These are phyloP conservation scores for Danionella cerebrum DNA, from an alignment of 2,113 vertebrate species.

Conservation along the genomic window DNA sequence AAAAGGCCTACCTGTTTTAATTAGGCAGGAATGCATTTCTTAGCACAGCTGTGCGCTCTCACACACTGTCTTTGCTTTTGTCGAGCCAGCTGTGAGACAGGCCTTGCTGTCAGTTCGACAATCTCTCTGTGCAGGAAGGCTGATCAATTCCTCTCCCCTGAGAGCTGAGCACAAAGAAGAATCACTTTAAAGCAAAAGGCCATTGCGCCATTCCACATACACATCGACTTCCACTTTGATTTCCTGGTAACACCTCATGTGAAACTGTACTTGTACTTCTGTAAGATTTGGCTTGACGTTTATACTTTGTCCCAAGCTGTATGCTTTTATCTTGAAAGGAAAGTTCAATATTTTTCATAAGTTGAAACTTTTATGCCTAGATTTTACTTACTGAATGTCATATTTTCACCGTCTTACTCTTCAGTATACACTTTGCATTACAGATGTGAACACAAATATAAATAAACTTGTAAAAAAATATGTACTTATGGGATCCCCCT, in stretches of 20 bases:
- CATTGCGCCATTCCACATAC: background rate
- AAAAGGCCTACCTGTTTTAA: constrained; percentile 42
- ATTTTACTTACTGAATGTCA: too few relatives aligned
- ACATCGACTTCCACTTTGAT: background rate
- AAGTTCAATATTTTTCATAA: too few relatives aligned
- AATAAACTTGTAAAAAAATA: too few relatives aligned
- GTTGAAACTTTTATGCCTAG: too few relatives aligned
- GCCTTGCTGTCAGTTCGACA: constrained; percentile 37
- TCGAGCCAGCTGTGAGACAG: constrained; percentile 37
- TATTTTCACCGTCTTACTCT: too few relatives aligned
- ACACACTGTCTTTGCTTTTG: constrained; percentile 24
- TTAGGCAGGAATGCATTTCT: constrained; percentile 40
- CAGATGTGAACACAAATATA: too few relatives aligned
- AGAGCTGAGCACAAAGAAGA: constrained; percentile 8
- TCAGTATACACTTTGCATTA: too few relatives aligned
- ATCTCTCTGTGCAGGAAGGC: constrained; percentile 26
- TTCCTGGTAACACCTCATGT: background rate
- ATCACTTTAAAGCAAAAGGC: constrained; percentile 7
- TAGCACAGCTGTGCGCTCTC: constrained; percentile 38
- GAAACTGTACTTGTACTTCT: too few relatives aligned
- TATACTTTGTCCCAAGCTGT: too few relatives aligned
- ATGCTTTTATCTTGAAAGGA: too few relatives aligned
- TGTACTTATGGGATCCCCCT: too few relatives aligned
- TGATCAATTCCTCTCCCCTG: constrained; percentile 32
- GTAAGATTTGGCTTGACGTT: too few relatives aligned